Evolutionary conservation across 2,888 invertebrate species (phyloP).

Genomic region (Clistopyga incitator): DNA sequence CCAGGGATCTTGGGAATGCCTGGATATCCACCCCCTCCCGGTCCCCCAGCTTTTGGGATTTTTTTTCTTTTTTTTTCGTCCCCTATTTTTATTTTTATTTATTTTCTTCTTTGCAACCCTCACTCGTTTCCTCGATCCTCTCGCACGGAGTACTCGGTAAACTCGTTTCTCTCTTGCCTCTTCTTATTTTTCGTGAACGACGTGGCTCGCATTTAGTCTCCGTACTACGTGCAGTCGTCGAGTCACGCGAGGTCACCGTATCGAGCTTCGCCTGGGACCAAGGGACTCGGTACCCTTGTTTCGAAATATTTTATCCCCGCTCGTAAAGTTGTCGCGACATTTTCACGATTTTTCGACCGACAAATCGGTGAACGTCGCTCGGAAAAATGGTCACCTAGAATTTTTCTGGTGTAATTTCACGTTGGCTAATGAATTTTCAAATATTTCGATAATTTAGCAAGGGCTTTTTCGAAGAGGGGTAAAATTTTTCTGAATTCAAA

Average conservation of each 20-base stretch:
- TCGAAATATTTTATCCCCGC: neutral
- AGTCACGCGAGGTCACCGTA: constrained; percentile 54
- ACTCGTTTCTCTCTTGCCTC: constrained; percentile 41
- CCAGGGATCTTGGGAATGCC: constrained; percentile 58
- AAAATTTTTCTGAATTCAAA: too few species aligned
- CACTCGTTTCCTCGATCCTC: constrained; percentile 34
- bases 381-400: neutral
- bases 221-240: constrained; percentile 31
- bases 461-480: neutral
- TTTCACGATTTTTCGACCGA: too few species aligned
- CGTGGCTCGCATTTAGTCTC: constrained; percentile 40
- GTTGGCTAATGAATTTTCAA: neutral
- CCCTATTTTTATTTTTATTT: too few species aligned
- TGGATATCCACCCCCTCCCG: constrained; percentile 26
- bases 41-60: constrained; percentile 29
- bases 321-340: neutral
- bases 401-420: neutral
- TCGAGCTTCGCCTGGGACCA: constrained; percentile 43
- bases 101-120: too few species aligned
- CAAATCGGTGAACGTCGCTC: neutral
- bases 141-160: constrained; percentile 38
- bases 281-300: constrained; percentile 2
- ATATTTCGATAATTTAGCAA: neutral
- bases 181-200: constrained; percentile 30
- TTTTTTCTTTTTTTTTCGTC: too few species aligned